phyloP scores from a whole-genome alignment of 1,140 invertebrate species.

The Neodiprion pinetum region DNA sequence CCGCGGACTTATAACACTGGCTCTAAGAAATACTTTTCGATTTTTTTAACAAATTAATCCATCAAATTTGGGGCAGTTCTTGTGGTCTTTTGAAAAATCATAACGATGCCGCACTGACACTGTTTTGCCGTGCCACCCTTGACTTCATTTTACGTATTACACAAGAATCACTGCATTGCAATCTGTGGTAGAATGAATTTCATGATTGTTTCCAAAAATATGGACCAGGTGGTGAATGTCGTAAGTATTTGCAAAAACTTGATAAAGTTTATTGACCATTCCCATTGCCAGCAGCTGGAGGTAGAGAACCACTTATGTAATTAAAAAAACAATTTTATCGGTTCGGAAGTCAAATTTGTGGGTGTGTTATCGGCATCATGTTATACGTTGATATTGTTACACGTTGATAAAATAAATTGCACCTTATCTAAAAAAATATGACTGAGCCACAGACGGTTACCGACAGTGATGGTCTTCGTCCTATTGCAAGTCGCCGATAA shows the following conservation, averaged over 20 bases:
- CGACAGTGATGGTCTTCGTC: conserved; percentile 70
- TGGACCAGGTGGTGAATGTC: conserved; percentile 64
- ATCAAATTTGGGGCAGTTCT: too few species aligned
- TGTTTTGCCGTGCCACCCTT: too few species aligned
- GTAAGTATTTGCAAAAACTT: conserved; percentile 64
- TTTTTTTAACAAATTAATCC: too few species aligned
- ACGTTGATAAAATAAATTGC: neutral
- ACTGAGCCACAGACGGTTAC: conserved; percentile 65
- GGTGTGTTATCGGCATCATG: neutral
- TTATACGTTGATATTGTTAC: neutral
- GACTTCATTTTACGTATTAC: too few species aligned
- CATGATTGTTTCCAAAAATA: neutral
- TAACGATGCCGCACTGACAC: too few species aligned
- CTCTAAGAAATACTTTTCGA: neutral
- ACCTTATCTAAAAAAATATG: conserved; percentile 34
- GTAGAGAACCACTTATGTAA: neutral
- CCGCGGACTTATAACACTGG: too few species aligned
- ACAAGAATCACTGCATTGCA: too few species aligned
- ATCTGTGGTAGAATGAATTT: too few species aligned
- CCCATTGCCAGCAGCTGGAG: neutral
- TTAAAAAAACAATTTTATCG: neutral
- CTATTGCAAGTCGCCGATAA: conserved; percentile 71
- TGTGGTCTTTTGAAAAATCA: too few species aligned
- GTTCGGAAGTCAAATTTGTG: neutral
- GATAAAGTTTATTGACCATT: conserved; percentile 69